These are phyloP conservation scores for Conopomorpha cramerella DNA, from an alignment of 1,140 invertebrate genomes.

Conservation along the genomic window DNA sequence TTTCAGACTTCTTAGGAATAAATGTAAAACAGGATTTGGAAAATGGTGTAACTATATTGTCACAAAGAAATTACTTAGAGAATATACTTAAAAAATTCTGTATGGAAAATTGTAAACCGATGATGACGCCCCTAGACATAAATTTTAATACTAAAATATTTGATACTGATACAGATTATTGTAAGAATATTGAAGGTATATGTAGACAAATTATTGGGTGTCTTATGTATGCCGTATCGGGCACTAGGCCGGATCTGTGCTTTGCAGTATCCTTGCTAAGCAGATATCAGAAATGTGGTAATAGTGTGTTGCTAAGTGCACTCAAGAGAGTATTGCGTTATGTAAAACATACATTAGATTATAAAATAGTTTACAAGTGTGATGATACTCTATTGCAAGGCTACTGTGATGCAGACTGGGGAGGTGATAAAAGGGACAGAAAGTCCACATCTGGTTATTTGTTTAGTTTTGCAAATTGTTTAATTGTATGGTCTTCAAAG, in stretches of 20 bases:
- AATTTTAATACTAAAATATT: conserved; percentile 16
- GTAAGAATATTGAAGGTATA: conserved; percentile 13
- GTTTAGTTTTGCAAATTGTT: conserved; percentile 21
- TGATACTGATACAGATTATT: conserved; percentile 6
- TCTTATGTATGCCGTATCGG: no score
- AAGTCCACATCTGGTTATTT: conserved; percentile 20
- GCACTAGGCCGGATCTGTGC: conserved; percentile 16
- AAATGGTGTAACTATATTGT: conserved; percentile 13
- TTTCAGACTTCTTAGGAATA: conserved; percentile 25
- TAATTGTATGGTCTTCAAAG: conserved; percentile 29
- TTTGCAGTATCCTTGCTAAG: conserved; percentile 12
- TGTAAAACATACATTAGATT: conserved; percentile 13
- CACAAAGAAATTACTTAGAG: conserved; percentile 27
- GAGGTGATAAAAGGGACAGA: conserved; percentile 13
- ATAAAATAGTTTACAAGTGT: conserved; percentile 11
- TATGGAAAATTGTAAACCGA: conserved; percentile 30
- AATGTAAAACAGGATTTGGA: conserved; percentile 22
- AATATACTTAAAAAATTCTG: conserved; percentile 25
- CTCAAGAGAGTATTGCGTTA: conserved; percentile 18
- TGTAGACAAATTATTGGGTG: no score
- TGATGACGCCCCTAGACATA: conserved; percentile 21
- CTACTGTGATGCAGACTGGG: conserved; percentile 27
- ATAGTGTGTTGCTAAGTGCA: conserved; percentile 9
- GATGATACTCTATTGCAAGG: conserved; percentile 13
- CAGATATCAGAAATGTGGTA: conserved; percentile 15